A percentile compares a stretch with the other conserved stretches of the same genome.
Evolutionary conservation across 2,888 invertebrate species (phyloP).

Genomic region (Drosophila acutilabella): DNA sequence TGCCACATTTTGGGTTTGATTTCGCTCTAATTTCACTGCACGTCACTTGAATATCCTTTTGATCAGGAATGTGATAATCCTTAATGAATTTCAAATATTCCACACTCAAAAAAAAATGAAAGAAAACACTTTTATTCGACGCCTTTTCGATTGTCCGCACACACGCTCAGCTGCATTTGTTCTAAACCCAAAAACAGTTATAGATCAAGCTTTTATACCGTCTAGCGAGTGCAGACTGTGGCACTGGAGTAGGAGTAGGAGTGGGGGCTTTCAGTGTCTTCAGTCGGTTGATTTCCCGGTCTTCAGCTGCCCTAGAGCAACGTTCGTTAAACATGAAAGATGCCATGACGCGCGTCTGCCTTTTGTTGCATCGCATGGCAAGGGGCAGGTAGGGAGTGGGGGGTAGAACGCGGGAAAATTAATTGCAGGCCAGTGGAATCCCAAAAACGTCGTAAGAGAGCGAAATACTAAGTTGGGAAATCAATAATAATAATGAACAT

Average conservation of each 20-base stretch:
- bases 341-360: conserved; percentile 52
- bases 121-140: too few species aligned
- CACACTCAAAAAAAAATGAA: not conserved
- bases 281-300: conserved; percentile 13
- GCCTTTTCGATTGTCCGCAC: conserved; percentile 23
- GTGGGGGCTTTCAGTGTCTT: not conserved
- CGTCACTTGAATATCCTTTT: conserved; percentile 13
- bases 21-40: not conserved
- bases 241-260: too few species aligned
- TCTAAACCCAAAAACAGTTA: conserved; percentile 67
- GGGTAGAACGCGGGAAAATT: conserved; percentile 62
- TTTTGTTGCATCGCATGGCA: conserved; percentile 37
- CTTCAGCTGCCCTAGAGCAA: conserved; percentile 51
- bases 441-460: conserved; percentile 49
- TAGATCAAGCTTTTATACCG: conserved; percentile 69
- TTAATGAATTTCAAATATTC: not conserved
- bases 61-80: not conserved
- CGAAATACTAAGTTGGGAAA: conserved; percentile 72
- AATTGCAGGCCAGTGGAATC: conserved; percentile 65
- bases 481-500: conserved; percentile 78
- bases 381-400: not conserved
- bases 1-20: conserved; percentile 48
- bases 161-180: conserved; percentile 65
- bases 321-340: conserved; percentile 48
- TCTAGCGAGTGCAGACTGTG: not conserved